phyloP scores from a whole-genome alignment of 2,113 vertebrate genomes.

The Neomonachus schauinslandi region DNA sequence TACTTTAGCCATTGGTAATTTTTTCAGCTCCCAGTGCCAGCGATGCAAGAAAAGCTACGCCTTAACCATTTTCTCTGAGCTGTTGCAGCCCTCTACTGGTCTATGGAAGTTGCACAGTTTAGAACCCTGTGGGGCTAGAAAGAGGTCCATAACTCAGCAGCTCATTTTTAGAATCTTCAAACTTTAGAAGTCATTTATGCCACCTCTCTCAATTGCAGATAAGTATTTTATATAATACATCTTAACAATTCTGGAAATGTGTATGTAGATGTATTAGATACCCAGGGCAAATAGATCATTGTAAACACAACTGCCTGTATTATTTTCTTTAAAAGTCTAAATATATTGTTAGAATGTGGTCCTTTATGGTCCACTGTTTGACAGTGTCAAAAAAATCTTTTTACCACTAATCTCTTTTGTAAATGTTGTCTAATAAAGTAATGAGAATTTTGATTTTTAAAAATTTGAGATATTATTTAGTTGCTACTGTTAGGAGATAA shows the following conservation, averaged over 20 bases:
- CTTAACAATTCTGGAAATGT: not conserved
- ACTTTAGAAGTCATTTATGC: not conserved
- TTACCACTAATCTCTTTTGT: not conserved
- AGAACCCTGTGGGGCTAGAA: not conserved
- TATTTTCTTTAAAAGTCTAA: conserved; percentile 25
- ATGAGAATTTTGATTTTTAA: not conserved
- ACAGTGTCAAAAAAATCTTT: not conserved
- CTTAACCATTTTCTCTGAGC: conserved; percentile 22
- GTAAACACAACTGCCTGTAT: not conserved
- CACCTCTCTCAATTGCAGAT: not conserved
- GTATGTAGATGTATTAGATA: not conserved
- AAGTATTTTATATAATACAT: not conserved
- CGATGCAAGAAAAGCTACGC: not conserved
- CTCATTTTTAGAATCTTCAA: not conserved
- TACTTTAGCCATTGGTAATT: not conserved
- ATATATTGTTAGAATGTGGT: not conserved
- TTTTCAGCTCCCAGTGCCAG: conserved; percentile 12
- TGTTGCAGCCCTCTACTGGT: conserved; percentile 74
- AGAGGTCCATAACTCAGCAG: not conserved
- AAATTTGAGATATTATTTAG: not conserved
- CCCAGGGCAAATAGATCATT: not conserved
- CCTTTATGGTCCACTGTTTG: not conserved
- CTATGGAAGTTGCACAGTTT: conserved; percentile 25
- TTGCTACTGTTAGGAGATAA: conserved; percentile 8
- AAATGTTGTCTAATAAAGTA: conserved; percentile 30